These are phyloP conservation scores for Pionites leucogaster DNA, from an alignment of 2,113 vertebrate species.

Conservation along the genomic window DNA sequence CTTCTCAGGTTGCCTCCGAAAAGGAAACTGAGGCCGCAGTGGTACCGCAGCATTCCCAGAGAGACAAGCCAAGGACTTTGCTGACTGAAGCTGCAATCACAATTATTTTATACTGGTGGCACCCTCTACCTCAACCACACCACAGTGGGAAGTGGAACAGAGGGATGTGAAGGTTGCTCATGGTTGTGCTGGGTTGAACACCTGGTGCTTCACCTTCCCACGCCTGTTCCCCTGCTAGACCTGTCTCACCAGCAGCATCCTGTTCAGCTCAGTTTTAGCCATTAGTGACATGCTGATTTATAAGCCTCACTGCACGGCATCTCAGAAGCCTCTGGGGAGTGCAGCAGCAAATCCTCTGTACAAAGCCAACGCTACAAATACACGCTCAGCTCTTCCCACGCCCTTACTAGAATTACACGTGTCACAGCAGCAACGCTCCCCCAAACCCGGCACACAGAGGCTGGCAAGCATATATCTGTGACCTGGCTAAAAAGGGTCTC, in stretches of 20 bases:
- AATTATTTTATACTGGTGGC: background rate
- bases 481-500: background rate
- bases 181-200: background rate
- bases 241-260: background rate
- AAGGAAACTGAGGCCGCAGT: background rate
- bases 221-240: background rate
- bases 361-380: background rate
- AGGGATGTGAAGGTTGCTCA: background rate
- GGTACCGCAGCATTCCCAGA: background rate
- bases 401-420: background rate
- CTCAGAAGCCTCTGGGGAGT: background rate
- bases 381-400: background rate
- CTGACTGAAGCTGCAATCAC: background rate
- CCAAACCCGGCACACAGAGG: background rate
- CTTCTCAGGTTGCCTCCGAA: background rate
- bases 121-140: background rate
- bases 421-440: background rate
- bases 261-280: background rate
- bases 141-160: rapidly evolving
- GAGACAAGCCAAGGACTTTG: background rate
- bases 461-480: background rate
- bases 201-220: rapidly evolving
- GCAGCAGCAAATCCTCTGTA: background rate
- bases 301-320: background rate
- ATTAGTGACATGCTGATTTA: background rate